Evolutionary conservation across 2,113 vertebrate species (phyloP).

Genomic region (Bos javanicus): DNA sequence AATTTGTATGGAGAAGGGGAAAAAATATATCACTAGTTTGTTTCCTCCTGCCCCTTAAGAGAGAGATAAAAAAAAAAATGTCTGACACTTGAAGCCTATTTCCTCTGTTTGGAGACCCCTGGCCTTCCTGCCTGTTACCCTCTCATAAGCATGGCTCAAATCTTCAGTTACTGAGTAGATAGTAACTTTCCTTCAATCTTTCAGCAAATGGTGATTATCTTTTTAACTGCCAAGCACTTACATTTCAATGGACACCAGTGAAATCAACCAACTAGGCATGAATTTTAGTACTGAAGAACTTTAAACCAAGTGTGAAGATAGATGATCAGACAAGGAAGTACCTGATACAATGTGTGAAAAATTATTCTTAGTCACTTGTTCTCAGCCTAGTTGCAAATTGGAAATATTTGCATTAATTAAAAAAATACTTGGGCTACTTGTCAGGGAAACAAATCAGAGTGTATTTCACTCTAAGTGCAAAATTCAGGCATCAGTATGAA

Average conservation of each 20-base stretch:
- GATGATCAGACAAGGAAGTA: background rate
- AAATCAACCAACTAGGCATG: background rate
- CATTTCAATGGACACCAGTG: background rate
- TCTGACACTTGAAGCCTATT: background rate
- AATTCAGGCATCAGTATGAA: background rate
- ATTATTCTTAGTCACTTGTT: background rate
- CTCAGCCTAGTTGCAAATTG: background rate
- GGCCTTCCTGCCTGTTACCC: background rate
- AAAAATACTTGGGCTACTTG: background rate
- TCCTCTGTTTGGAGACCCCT: background rate
- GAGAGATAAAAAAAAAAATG: background rate
- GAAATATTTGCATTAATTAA: background rate
- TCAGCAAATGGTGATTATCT: background rate
- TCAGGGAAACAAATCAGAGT: background rate
- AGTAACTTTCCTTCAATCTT: background rate
- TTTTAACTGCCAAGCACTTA: background rate
- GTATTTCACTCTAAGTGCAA: background rate
- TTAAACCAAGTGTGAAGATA: background rate
- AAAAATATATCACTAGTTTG: background rate
- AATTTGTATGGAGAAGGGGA: background rate
- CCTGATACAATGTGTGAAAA: background rate
- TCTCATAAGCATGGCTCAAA: background rate
- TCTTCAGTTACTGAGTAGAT: background rate
- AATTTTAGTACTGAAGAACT: background rate
- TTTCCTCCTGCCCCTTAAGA: background rate